A percentile compares a stretch with the other conserved stretches of the same genome.
Conservation (phyloP, 2,113 vertebrate genomes). For the Strix aluco region DNA sequence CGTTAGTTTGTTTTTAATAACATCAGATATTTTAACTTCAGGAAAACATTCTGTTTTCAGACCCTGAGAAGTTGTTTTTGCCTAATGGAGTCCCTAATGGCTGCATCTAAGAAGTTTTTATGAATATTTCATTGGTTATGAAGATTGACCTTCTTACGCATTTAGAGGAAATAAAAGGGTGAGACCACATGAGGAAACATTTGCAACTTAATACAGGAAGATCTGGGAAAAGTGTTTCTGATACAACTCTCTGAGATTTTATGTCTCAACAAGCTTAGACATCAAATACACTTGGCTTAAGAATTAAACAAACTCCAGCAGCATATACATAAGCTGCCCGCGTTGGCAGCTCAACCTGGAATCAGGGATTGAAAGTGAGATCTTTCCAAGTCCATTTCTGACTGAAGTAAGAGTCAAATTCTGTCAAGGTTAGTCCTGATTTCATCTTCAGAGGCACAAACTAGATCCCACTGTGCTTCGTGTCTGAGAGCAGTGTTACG, state of each 20-base stretch:
- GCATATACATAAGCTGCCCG: neutral
- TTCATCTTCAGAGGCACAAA: neutral
- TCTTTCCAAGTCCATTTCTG: neutral
- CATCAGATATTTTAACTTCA: neutral
- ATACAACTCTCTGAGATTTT: neutral
- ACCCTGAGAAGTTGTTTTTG: neutral
- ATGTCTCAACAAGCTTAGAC: neutral
- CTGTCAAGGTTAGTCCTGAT: neutral
- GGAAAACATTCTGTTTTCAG: slow-evolving; percentile 5
- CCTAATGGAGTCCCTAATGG: slow-evolving; percentile 13
- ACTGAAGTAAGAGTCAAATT: neutral
- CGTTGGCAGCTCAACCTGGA: neutral
- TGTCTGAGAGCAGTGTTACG: neutral
- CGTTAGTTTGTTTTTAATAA: neutral
- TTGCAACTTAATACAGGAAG: neutral
- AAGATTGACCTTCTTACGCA: slow-evolving; percentile 8
- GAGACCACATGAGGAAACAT: neutral
- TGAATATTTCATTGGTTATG: slow-evolving; percentile 32
- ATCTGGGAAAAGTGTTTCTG: neutral
- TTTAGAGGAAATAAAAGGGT: slow-evolving; percentile 5
- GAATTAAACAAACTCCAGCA: neutral
- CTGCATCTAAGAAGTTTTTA: neutral
- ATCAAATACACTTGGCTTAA: neutral
- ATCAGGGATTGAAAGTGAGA: rapidly evolving
- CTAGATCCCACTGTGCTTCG: neutral